phyloP scores from a whole-genome alignment of 2,113 vertebrate genomes.

The Hassar affinis region DNA sequence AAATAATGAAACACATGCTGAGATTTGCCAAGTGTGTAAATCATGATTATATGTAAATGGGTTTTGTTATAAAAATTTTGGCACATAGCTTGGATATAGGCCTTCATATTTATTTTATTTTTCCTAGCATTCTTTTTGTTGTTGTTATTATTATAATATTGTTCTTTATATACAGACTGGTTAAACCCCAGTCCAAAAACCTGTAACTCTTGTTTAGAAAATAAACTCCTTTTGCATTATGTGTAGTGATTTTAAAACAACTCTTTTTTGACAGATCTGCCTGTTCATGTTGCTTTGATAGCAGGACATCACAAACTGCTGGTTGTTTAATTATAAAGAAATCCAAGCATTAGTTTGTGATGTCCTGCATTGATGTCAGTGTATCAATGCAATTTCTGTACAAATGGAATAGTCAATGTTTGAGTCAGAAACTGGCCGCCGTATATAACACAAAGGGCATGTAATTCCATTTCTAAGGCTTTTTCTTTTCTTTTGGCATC shows the following conservation, averaged over 20 bases:
- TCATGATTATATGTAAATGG: slow-evolving; percentile 30
- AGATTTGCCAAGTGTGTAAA: slow-evolving; percentile 26
- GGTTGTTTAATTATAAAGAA: slow-evolving; percentile 15
- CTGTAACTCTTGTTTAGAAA: slow-evolving; percentile 7
- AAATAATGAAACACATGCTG: slow-evolving; percentile 21
- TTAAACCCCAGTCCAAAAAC: slow-evolving; percentile 1
- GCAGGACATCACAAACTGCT: slow-evolving; percentile 22
- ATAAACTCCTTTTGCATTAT: not conserved
- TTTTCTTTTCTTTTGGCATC: slow-evolving; percentile 65
- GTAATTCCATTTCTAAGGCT: not conserved
- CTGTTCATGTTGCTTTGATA: slow-evolving; percentile 24
- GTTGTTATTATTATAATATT: not conserved
- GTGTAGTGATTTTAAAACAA: not conserved
- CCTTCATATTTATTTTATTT: slow-evolving; percentile 19
- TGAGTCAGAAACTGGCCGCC: slow-evolving; percentile 30
- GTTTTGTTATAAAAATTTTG: slow-evolving; percentile 5
- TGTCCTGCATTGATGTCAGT: slow-evolving; percentile 31
- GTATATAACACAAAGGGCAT: slow-evolving; percentile 27
- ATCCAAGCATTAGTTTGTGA: not conserved
- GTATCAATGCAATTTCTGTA: slow-evolving; percentile 40
- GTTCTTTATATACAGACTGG: slow-evolving; percentile 25
- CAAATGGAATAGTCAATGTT: slow-evolving; percentile 35
- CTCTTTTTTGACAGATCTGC: not conserved
- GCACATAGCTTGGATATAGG: slow-evolving; percentile 29
- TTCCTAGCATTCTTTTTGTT: not conserved